Evolutionary conservation across 2,113 vertebrate species (phyloP).

Genomic region (Otocyon megalotis): DNA sequence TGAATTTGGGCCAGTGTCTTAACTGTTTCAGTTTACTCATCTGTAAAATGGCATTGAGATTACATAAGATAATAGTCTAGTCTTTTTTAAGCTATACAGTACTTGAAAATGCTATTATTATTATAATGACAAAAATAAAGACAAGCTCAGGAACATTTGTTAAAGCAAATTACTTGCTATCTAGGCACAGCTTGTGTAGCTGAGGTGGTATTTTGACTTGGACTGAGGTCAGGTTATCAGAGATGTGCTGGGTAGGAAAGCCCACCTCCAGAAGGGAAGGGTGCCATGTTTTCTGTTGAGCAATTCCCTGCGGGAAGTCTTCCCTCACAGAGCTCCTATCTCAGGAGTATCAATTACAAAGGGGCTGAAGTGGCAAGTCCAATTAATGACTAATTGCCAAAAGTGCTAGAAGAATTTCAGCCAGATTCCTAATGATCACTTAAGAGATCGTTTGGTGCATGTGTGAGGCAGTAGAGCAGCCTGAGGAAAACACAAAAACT

Average conservation of each 20-base stretch:
- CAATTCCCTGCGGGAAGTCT: not conserved
- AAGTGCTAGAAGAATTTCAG: slow-evolving; percentile 54
- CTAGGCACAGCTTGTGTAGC: not conserved
- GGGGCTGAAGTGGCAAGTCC: slow-evolving; percentile 43
- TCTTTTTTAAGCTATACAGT: not conserved
- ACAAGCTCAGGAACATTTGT: not conserved
- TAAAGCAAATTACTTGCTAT: not conserved
- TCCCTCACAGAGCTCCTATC: not conserved
- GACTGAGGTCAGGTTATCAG: not conserved
- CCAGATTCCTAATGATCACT: slow-evolving; percentile 41
- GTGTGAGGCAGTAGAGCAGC: not conserved
- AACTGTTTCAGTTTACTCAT: not conserved
- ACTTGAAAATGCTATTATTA: slow-evolving; percentile 3
- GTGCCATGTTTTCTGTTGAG: not conserved
- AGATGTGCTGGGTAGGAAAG: not conserved
- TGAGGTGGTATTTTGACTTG: not conserved
- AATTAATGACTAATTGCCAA: slow-evolving; percentile 60
- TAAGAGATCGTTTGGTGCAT: slow-evolving; percentile 1
- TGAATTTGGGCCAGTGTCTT: not conserved
- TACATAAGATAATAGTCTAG: not conserved
- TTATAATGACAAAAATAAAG: not conserved
- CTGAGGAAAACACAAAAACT: slow-evolving; percentile 47
- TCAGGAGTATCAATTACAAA: slow-evolving; percentile 55
- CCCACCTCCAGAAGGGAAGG: not conserved
- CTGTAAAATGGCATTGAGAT: not conserved